phyloP scores from a whole-genome alignment of 1,140 invertebrate species.

The Pseudomyrmex gracilis region DNA sequence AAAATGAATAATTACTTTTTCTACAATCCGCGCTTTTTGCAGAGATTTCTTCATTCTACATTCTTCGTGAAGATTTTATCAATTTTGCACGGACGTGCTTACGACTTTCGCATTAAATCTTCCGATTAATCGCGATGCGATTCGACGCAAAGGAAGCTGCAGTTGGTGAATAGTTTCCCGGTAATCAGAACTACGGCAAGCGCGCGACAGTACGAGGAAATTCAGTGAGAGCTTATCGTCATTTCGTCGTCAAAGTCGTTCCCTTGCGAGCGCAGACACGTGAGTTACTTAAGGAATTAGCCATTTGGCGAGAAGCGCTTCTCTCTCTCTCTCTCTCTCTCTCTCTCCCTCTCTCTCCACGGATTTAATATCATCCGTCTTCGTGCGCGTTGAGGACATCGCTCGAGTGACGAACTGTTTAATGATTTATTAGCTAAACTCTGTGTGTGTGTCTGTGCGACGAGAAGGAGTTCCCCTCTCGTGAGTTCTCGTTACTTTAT shows the following conservation, averaged over 20 bases:
- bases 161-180: conserved; percentile 20
- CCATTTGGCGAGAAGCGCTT: conserved; percentile 33
- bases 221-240: conserved; percentile 40
- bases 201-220: background rate
- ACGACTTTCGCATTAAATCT: background rate
- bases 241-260: conserved; percentile 33
- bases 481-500: conserved; percentile 4
- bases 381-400: conserved; percentile 45
- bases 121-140: background rate
- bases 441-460: background rate
- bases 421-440: conserved; percentile 63
- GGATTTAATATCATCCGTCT: conserved; percentile 61
- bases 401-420: conserved; percentile 46
- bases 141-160: background rate
- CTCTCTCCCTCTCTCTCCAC: background rate
- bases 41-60: no score
- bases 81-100: background rate
- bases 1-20: no score
- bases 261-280: conserved; percentile 24
- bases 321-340: no score
- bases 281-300: conserved; percentile 52
- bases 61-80: background rate
- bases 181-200: background rate
- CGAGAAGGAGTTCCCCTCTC: conserved; percentile 3
- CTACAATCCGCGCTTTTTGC: no score